Evolutionary conservation across 2,888 invertebrate species (phyloP).

Genomic region (Kuschelorhynchus macadamiae): DNA sequence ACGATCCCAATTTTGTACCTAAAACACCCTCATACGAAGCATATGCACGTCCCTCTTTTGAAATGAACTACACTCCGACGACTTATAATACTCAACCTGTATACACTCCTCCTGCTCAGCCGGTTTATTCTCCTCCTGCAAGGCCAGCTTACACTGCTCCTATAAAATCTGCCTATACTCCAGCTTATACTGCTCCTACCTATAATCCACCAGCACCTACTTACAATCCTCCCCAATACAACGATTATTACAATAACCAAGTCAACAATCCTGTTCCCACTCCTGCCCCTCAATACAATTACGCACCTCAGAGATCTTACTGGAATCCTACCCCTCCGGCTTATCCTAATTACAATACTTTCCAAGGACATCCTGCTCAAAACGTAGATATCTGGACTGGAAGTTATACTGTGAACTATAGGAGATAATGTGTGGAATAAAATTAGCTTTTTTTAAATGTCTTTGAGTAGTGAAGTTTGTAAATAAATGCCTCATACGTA

Average conservation of each 20-base stretch:
- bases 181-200: conserved; percentile 17
- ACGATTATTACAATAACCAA: conserved; percentile 43
- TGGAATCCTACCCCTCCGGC: conserved; percentile 51
- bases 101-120: conserved; percentile 50
- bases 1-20: conserved; percentile 68
- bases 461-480: conserved; percentile 2
- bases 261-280: conserved; percentile 48
- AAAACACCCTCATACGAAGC: conserved; percentile 47
- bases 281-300: conserved; percentile 64
- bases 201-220: conserved; percentile 35
- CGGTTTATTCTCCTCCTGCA: conserved; percentile 65
- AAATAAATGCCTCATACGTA: conserved; percentile 14
- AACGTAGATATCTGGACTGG: conserved; percentile 82
- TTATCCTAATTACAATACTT: conserved; percentile 54
- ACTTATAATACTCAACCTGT: conserved; percentile 59
- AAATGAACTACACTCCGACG: conserved; percentile 55
- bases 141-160: conserved; percentile 17
- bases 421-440: conserved; percentile 48
- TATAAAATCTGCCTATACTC: conserved; percentile 12
- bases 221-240: conserved; percentile 36
- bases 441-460: conserved; percentile 1
- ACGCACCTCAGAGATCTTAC: conserved; percentile 57
- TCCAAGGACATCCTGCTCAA: conserved; percentile 78
- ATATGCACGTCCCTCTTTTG: conserved; percentile 48
- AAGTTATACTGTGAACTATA: conserved; percentile 83